Evolutionary conservation across 2,797 vertebrate species (phyloP), one percentile per base, ranked within the genome.

Genomic region (Scolopax bukidnonensis): DNA sequence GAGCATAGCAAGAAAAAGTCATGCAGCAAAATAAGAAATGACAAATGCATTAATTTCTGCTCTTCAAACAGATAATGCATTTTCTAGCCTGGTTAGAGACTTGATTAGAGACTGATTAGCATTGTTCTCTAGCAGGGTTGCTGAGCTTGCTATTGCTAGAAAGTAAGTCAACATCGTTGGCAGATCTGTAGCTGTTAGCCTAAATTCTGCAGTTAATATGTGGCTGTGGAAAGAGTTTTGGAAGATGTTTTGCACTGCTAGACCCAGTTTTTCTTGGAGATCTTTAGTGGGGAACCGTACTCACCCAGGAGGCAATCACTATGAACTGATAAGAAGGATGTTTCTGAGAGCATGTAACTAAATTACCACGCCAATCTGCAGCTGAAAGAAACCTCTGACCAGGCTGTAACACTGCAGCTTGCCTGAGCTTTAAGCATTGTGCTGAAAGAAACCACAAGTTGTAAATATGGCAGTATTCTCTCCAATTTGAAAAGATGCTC

Each of bases 271-370:
- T 64, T 82, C 75, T 51, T 48, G 41, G 27, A 81, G 48, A 68
- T 74, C 85, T 94, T 87, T 83, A 68, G 33, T 23, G 73, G 48
- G n/a, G 16, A 86, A 83, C 18, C 12, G 11, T 41, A 77, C 11
- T 67, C 50, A 80, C 23, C 36, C 68, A 61, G 71, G 64, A 93
- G 75, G 68, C 53, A 95, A 71, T 10, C 15, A 53, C 89, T 43
- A 71, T 54, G 80, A 84, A 73, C 47, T 59, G 89, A 51, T 73
- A 84, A 82, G 43, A 91, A 59, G 30, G n/a, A 48, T 32, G 27
- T 79, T 87, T 87, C 78, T 74, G 87, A 69, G 84, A 89, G 59
- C 84, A 48, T 59, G 67, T 76, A 94, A 89, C 67, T 73, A 63
- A 82, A 93, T 79, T 68, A 84, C 43, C 38, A 71, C 0, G 3